Evolutionary conservation across 2,113 vertebrate species (phyloP), one percentile per base, ranked within the genome.

Genomic region (Psittacara wagleri): DNA sequence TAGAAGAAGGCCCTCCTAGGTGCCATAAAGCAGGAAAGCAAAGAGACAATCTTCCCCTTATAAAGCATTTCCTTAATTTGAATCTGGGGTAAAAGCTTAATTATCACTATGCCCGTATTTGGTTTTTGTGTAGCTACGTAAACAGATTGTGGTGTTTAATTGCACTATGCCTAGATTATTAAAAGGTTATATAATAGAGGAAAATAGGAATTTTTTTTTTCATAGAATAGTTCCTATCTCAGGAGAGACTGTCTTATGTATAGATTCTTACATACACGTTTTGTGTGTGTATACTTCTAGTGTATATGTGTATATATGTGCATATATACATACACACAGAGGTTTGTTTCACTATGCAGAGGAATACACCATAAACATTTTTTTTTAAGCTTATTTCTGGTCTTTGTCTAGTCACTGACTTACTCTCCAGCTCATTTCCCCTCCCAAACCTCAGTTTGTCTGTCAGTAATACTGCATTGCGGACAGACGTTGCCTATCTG

Each of bases 51-150:
- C 35, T 88, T 95, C 62, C 17, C 74, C 62, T 93, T 72, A 57
- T 81, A 54, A 89, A 97, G 37, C 35, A 41, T 66, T 83, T 89
- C 61, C 59, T 90, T 96, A 91, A 96, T 83, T 96, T 93, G 95
- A 95, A 83, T 29, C 63, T 63, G 79, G 64, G 64, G 35, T 92
- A 63, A 94, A 75, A 82, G 19, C 82, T 93, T 95, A 92, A 90
- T 84, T 81, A 72, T 83, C 76, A 35, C 8, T 93, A 68, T 54
- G 35, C 20, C 41, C 78, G 74, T 19, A 43, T 94, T 84, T 81
- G 43, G 55, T 83, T 94, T 93, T 66, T 77, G 22, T 86, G 83
- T 54, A 78, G 39, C 20, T 72, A 59, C 51, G 69, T 18, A 90
- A 70, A 55, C 23, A 95, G 22, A 81, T 80, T 67, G 59, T 19